Percentiles rank a stretch among this genome's conserved stretches.
Conservation (phyloP, 2,888 invertebrate species). For the Nematopogon swammerdamellus region DNA sequence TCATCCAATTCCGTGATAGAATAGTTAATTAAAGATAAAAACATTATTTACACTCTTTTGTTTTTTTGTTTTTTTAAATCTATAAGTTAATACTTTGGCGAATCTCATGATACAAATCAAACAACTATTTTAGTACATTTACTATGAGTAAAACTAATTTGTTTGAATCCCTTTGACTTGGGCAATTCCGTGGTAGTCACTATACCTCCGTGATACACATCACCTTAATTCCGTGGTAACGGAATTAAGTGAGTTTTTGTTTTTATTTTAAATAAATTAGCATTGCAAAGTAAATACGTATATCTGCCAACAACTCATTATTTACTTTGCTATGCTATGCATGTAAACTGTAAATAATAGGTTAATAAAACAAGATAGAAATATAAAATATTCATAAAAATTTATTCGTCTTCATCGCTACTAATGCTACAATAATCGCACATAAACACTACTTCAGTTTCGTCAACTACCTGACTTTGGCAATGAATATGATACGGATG, state of each 20-base stretch:
- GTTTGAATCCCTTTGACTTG: slow-evolving; percentile 6
- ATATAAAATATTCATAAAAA: slow-evolving; percentile 2
- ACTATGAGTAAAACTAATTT: slow-evolving; percentile 4
- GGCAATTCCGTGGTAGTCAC: slow-evolving; percentile 7
- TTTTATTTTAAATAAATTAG: slow-evolving; percentile 4
- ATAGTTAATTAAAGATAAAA: too few relatives aligned
- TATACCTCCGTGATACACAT: slow-evolving; percentile 6
- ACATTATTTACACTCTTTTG: too few relatives aligned
- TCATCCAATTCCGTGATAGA: too few relatives aligned
- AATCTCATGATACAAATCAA: slow-evolving; percentile 3
- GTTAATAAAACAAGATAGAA: slow-evolving; percentile 2
- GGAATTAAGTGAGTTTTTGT: slow-evolving; percentile 5
- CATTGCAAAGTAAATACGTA: slow-evolving; percentile 1
- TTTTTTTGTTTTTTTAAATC: too few relatives aligned
- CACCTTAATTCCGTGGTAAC: slow-evolving; percentile 7
- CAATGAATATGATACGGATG: slow-evolving; percentile 8
- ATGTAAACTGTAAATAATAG: background rate
- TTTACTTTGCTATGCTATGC: background rate
- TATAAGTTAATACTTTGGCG: too few relatives aligned
- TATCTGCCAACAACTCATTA: background rate
- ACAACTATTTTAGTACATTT: slow-evolving; percentile 2
- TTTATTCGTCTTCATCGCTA: slow-evolving; percentile 7
- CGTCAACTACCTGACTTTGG: slow-evolving; percentile 7
- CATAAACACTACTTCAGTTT: slow-evolving; percentile 8
- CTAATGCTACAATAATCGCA: slow-evolving; percentile 8